Evolutionary conservation across 2,888 invertebrate genomes (phyloP).

Genomic region (Callyntrura guangdongensis): DNA sequence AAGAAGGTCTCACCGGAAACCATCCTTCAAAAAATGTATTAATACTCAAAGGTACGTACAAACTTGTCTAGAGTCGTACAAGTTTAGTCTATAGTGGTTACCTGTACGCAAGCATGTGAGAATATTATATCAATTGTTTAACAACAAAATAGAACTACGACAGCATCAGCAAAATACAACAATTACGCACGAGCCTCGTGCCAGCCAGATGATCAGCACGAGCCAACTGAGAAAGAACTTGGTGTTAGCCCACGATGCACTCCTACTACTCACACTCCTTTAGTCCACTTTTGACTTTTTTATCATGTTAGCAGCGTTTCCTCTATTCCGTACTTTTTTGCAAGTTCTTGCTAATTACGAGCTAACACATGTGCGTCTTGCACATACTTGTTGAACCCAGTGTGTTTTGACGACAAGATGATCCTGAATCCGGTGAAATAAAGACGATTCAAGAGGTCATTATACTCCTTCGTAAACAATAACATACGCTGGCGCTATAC

Average conservation of each 20-base stretch:
- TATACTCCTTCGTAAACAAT: constrained; percentile 45
- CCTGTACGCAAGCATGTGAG: not conserved
- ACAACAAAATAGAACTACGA: not conserved
- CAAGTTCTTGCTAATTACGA: not conserved
- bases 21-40: constrained; percentile 48
- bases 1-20: constrained; percentile 44
- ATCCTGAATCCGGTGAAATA: not conserved
- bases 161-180: not conserved
- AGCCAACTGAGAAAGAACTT: not conserved
- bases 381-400: not conserved
- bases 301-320: not conserved
- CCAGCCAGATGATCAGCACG: constrained; percentile 61
- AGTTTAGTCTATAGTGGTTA: not conserved
- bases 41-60: not conserved
- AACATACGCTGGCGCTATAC: constrained; percentile 1
- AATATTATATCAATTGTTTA: not conserved
- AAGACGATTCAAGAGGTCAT: not conserved
- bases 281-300: not conserved
- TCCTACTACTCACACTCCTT: no score
- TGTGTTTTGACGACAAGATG: not conserved
- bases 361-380: not conserved
- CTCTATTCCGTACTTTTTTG: not conserved
- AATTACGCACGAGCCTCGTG: constrained; percentile 2
- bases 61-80: not conserved
- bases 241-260: not conserved